These are phyloP conservation scores for Tineola bisselliella DNA, from an alignment of 2,888 invertebrate genomes.

Conservation along the genomic window DNA sequence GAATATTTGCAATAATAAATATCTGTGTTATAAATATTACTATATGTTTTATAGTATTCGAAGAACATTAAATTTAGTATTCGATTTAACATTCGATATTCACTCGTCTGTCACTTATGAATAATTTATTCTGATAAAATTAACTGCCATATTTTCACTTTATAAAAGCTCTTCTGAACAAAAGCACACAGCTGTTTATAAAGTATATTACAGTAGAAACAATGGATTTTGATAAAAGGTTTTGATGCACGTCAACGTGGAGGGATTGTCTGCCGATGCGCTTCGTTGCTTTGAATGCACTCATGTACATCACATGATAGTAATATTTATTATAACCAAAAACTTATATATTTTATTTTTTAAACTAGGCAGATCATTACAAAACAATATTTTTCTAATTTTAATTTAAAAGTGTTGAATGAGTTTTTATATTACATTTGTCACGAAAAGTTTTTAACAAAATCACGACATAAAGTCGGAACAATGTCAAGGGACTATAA, in stretches of 20 bases:
- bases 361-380: too few species aligned
- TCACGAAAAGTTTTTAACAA: not conserved
- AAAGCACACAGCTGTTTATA: slow-evolving; percentile 6
- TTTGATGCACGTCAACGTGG: not conserved
- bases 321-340: too few species aligned
- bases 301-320: not conserved
- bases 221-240: slow-evolving; percentile 11
- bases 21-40: too few species aligned
- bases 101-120: not conserved
- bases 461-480: not conserved
- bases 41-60: too few species aligned
- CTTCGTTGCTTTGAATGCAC: not conserved
- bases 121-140: not conserved
- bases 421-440: not conserved
- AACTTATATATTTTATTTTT: too few species aligned
- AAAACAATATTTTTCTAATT: not conserved
- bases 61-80: too few species aligned
- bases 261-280: not conserved
- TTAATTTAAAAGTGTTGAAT: not conserved
- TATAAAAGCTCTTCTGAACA: not conserved
- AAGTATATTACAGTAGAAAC: slow-evolving; percentile 10
- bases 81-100: too few species aligned
- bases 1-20: too few species aligned
- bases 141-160: not conserved
- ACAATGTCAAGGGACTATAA: not conserved